Evolutionary conservation across 2,888 invertebrate species (phyloP), one percentile per base, ranked within the genome.

Genomic region (Strigamia crassipes): DNA sequence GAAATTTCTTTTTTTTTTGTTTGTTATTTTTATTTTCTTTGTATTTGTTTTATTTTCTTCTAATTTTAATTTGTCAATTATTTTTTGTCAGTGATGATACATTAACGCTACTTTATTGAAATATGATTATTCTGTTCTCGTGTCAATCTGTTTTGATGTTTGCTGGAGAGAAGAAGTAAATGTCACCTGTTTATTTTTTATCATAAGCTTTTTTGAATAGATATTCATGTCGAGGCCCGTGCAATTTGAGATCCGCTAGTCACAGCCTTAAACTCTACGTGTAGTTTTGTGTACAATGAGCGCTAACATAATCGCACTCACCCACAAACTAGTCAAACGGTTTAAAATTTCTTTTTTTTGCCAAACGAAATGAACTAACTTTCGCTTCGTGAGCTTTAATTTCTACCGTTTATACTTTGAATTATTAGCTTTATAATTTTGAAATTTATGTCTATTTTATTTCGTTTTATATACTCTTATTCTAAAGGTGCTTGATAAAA

Each of bases 251-350:
- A 56, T 56, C 56, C 56, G 56, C 56, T 56, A 56, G 56, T 56
- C 56, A 56, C 56, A 56, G 56, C 56, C 56, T 56, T 56, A 15
- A 51, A 56, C 18, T 56, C 56, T 56, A 56, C 56, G 56, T 56
- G 56, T 56, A 56, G 56, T 56, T 56, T 56, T 56, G 56, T 56
- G 56, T 46, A 21, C 56, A 56, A 56, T 56, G 56, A 56, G 56
- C 18, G 18, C 56, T 2, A 56, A 56, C n/a, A 18, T 56, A 77
- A 34, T 77, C 78, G n/a, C 78, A 34, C 78, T 38, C 78, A 77
- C 78, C 78, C 78, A 77, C 78, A 77, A 77, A 77, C 78, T 77
- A 77, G 78, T 77, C 78, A 77, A 56, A 56, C n/a, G n/a, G 0
- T 9, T 18, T 21, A 1, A n/a, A 13, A 13, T 5, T 46, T 46